These are phyloP conservation scores for Meda fulgida DNA, from an alignment of 2,797 vertebrate genomes.

Conservation along the genomic window DNA sequence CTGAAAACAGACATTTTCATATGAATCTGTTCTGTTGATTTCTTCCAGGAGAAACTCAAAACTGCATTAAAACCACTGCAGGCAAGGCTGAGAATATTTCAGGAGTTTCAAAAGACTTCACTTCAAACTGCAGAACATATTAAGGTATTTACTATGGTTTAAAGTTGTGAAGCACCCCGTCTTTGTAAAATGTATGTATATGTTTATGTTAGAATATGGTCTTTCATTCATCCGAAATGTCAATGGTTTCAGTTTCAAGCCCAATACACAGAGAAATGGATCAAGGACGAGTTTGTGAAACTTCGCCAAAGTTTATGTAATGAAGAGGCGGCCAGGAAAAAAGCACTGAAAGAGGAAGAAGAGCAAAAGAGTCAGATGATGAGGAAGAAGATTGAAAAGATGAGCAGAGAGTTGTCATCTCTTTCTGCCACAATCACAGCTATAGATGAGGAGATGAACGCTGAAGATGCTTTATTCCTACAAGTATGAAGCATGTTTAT, in stretches of 20 bases:
- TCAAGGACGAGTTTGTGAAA: slow-evolving; percentile 31
- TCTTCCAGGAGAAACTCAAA: slow-evolving; percentile 37
- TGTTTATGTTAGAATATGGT: background rate
- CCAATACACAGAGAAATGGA: slow-evolving; percentile 13
- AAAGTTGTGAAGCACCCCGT: background rate
- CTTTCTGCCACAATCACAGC: slow-evolving; percentile 31
- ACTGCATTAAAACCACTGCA: slow-evolving; percentile 26
- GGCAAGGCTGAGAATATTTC: slow-evolving; percentile 9
- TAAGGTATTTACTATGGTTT: background rate
- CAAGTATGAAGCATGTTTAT: background rate
- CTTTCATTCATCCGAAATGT: background rate
- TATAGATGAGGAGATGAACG: slow-evolving; percentile 26
- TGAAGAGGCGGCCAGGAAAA: slow-evolving; percentile 33
- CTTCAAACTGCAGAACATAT: slow-evolving; percentile 41
- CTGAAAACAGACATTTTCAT: background rate
- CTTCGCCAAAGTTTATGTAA: slow-evolving; percentile 37
- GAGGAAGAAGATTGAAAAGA: slow-evolving; percentile 31
- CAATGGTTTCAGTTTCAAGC: slow-evolving; percentile 19
- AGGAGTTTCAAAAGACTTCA: slow-evolving; percentile 15
- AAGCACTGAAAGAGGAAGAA: slow-evolving; percentile 33
- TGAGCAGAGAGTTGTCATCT: slow-evolving; percentile 34
- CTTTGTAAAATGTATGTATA: background rate
- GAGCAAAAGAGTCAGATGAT: slow-evolving; percentile 45
- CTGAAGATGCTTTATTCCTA: slow-evolving; percentile 27
- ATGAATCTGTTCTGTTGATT: background rate